Conservation (phyloP, 2,113 vertebrate species). For the Neogale vison region DNA sequence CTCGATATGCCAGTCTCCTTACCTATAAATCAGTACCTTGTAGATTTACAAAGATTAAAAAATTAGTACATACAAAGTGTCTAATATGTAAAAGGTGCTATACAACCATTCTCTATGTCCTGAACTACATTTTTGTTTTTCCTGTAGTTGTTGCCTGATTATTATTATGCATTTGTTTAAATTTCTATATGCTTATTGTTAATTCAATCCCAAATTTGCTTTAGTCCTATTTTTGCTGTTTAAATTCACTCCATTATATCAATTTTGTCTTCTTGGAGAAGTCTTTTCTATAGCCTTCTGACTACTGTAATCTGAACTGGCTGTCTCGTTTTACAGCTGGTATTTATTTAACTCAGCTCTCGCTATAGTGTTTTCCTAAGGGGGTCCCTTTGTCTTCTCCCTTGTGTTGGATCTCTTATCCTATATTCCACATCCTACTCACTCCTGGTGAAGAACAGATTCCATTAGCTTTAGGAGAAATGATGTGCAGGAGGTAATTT, state of each 20-base stretch:
- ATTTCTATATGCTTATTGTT: background rate
- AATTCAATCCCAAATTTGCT: background rate
- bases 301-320: background rate
- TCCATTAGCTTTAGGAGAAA: background rate
- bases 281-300: background rate
- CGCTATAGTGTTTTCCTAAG: background rate
- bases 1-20: background rate
- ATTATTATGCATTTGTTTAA: background rate
- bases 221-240: background rate
- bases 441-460: background rate
- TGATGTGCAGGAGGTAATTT: background rate
- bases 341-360: background rate
- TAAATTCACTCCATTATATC: background rate
- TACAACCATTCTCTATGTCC: background rate
- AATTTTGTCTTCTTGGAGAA: background rate
- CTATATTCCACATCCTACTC: background rate
- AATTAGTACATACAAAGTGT: background rate
- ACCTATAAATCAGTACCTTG: background rate
- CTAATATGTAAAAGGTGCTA: background rate
- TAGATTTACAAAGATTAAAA: background rate
- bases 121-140: background rate
- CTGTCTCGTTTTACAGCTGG: background rate
- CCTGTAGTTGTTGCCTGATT: background rate
- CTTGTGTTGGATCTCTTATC: background rate
- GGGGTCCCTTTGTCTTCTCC: background rate